Evolutionary conservation across 2,888 invertebrate species (phyloP).

Genomic region (Pheosia gnoma): DNA sequence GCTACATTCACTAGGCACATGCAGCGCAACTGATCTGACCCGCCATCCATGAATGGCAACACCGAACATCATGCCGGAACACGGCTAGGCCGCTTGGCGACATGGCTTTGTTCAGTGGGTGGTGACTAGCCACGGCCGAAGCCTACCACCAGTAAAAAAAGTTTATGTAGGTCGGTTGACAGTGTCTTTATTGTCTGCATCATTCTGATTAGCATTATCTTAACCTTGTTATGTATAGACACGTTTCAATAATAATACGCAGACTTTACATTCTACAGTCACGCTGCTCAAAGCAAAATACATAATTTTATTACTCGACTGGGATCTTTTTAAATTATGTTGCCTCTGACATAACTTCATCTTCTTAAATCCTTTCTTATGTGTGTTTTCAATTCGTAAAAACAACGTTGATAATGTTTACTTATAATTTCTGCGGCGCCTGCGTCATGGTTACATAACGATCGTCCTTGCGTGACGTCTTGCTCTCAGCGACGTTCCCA

Average conservation of each 20-base stretch:
- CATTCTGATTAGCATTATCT: conserved; percentile 5
- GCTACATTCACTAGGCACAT: no score
- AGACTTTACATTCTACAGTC: neutral
- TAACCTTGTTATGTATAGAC: conserved; percentile 4
- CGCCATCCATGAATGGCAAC: no score
- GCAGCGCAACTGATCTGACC: no score
- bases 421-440: conserved; percentile 1
- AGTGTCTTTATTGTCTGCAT: conserved; percentile 1
- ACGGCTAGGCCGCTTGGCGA: no score
- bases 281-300: neutral
- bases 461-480: conserved; percentile 39
- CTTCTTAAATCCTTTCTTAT: neutral
- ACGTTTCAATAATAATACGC: neutral
- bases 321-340: neutral
- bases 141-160: no score
- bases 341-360: neutral
- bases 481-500: conserved; percentile 21
- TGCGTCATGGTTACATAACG: conserved; percentile 31
- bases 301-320: neutral
- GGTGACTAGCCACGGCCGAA: no score
- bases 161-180: conserved; percentile 1
- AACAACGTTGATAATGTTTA: neutral
- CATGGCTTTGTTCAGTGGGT: no score
- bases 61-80: no score
- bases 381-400: neutral